phyloP scores from a whole-genome alignment of 1,140 invertebrate genomes.

The Drosophila baimaii region DNA sequence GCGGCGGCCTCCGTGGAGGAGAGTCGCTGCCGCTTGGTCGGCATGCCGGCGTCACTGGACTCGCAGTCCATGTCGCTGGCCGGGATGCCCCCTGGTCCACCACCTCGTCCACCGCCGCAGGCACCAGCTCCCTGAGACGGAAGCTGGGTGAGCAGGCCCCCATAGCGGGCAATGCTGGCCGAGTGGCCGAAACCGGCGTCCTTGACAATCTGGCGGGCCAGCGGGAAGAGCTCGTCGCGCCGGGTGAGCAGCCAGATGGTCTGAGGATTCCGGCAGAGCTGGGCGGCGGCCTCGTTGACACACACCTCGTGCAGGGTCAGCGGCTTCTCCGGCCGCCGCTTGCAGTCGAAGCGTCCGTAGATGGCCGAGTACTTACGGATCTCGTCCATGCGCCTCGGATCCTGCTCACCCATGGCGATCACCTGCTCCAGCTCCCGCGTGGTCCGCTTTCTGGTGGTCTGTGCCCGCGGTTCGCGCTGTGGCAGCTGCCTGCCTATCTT shows the following conservation, averaged over 20 bases:
- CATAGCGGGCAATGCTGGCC: slow-evolving; percentile 78
- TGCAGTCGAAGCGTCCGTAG: slow-evolving; percentile 98
- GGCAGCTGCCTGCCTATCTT: slow-evolving; percentile 93
- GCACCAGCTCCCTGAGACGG: slow-evolving; percentile 35
- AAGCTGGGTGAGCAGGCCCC: slow-evolving; percentile 68
- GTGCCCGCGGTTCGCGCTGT: slow-evolving; percentile 93
- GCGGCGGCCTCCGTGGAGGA: slow-evolving; percentile 75
- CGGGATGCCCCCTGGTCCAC: slow-evolving; percentile 16
- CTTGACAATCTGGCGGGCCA: slow-evolving; percentile 96
- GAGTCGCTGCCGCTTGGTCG: slow-evolving; percentile 66
- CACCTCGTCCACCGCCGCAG: slow-evolving; percentile 28
- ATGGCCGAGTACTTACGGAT: slow-evolving; percentile 98
- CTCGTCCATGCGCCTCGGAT: slow-evolving; percentile 95
- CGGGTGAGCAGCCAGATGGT: slow-evolving; percentile 92
- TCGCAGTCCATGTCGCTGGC: slow-evolving; percentile 67
- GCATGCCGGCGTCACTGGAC: slow-evolving; percentile 69
- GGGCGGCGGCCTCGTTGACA: slow-evolving; percentile 98
- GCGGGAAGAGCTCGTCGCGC: slow-evolving; percentile 96
- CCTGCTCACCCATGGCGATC: slow-evolving; percentile 94
- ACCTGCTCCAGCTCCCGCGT: slow-evolving; percentile 96
- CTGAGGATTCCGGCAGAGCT: slow-evolving; percentile 90
- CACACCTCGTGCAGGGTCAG: slow-evolving; percentile 96
- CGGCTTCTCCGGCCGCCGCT: slow-evolving; percentile 97
- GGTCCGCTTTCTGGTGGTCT: slow-evolving; percentile 96
- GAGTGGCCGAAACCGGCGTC: slow-evolving; percentile 91